Evolutionary conservation across 1,140 invertebrate genomes (phyloP).

Genomic region (Bombus fervidus): DNA sequence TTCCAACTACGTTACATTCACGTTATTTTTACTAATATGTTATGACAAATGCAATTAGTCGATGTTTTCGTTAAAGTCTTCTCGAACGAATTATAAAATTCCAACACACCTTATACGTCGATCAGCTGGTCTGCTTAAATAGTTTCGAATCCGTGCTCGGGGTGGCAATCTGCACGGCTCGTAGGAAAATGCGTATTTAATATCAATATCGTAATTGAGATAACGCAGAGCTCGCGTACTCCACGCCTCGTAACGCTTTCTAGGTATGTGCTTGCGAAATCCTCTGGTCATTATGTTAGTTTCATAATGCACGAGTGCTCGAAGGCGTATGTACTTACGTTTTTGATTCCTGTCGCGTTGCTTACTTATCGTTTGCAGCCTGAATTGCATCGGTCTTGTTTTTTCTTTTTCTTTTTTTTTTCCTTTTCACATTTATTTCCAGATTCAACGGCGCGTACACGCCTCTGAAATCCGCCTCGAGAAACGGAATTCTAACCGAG

Average conservation of each 20-base stretch:
- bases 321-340: neutral
- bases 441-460: neutral
- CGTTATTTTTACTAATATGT: neutral
- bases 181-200: conserved; percentile 39
- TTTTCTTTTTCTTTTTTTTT: neutral
- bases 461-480: neutral
- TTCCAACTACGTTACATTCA: neutral
- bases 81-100: too few relatives aligned
- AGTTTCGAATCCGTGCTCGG: neutral
- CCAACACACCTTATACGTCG: neutral
- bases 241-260: conserved; percentile 57
- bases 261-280: conserved; percentile 58
- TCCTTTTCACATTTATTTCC: neutral
- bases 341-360: conserved; percentile 23
- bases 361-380: neutral
- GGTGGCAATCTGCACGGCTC: neutral
- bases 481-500: conserved; percentile 2
- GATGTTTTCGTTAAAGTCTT: neutral
- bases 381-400: neutral
- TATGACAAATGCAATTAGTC: neutral
- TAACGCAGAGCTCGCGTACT: conserved; percentile 28
- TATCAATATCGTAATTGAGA: conserved; percentile 41
- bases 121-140: neutral
- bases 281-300: conserved; percentile 53
- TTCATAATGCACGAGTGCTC: conserved; percentile 57